These are phyloP conservation scores for Sebastes iracundus DNA, from an alignment of 2,797 vertebrate species.

Conservation along the genomic window DNA sequence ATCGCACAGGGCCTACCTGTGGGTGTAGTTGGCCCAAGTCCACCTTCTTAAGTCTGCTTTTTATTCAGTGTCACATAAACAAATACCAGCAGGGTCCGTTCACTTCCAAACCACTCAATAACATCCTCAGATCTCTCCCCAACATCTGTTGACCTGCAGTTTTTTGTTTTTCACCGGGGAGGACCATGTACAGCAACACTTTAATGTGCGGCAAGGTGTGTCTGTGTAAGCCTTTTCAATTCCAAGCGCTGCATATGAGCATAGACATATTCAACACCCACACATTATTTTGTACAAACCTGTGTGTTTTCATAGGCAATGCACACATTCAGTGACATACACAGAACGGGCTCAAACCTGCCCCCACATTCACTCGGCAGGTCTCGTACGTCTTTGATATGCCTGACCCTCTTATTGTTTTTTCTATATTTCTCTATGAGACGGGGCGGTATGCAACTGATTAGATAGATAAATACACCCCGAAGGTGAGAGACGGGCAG, in stretches of 20 bases:
- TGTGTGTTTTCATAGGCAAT: constrained; percentile 57
- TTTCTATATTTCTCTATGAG: constrained; percentile 78
- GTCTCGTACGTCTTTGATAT: constrained; percentile 81
- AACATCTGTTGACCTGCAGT: constrained; percentile 61
- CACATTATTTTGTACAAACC: constrained; percentile 57
- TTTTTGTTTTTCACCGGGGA: neutral
- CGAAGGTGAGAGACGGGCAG: constrained; percentile 49
- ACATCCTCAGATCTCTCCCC: constrained; percentile 60
- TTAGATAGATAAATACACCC: constrained; percentile 80
- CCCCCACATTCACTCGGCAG: constrained; percentile 63
- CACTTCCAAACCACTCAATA: constrained; percentile 56
- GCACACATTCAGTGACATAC: constrained; percentile 24
- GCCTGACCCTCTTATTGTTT: constrained; percentile 77
- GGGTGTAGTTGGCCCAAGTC: constrained; percentile 60
- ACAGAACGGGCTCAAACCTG: constrained; percentile 56
- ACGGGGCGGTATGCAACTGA: constrained; percentile 79
- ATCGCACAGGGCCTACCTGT: constrained; percentile 60
- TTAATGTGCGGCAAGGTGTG: constrained; percentile 19
- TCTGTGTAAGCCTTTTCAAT: constrained; percentile 31
- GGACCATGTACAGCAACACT: constrained; percentile 19
- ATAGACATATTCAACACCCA: constrained; percentile 44
- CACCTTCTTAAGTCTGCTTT: constrained; percentile 69
- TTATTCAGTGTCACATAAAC: constrained; percentile 75
- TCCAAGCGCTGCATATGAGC: constrained; percentile 11
- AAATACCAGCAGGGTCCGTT: constrained; percentile 66